Evolutionary conservation across 2,888 invertebrate genomes (phyloP).

Genomic region (Steinernema scapterisci): DNA sequence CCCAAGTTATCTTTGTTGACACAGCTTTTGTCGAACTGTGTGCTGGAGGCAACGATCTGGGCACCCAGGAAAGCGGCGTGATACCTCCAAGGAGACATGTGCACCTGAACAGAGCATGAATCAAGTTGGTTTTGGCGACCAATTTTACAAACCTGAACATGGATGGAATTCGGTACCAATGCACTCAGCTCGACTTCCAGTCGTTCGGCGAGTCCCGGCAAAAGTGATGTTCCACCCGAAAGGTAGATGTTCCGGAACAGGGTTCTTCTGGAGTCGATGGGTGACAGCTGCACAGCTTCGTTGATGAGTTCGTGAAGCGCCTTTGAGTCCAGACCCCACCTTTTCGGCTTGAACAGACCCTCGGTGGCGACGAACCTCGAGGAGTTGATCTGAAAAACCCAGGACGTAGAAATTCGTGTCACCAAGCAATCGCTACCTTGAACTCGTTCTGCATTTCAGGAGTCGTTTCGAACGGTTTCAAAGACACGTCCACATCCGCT

Average conservation of each 20-base stretch:
- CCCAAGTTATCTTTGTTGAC: slow-evolving; percentile 50
- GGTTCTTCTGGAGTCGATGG: slow-evolving; percentile 72
- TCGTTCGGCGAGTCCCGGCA: slow-evolving; percentile 73
- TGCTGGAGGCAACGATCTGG: slow-evolving; percentile 67
- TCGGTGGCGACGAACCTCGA: slow-evolving; percentile 71
- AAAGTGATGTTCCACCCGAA: slow-evolving; percentile 72
- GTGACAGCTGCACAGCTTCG: slow-evolving; percentile 72
- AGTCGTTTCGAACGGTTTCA: slow-evolving; percentile 59
- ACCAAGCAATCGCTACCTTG: slow-evolving; percentile 26
- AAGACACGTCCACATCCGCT: slow-evolving; percentile 53
- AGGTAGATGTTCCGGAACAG: slow-evolving; percentile 72
- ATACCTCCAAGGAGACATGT: slow-evolving; percentile 71
- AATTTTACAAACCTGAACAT: slow-evolving; percentile 71
- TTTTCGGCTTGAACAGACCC: slow-evolving; percentile 72
- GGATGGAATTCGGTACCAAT: slow-evolving; percentile 71
- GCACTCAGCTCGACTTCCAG: slow-evolving; percentile 72
- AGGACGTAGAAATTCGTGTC: slow-evolving; percentile 2
- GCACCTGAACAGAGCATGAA: slow-evolving; percentile 52
- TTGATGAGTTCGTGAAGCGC: slow-evolving; percentile 72
- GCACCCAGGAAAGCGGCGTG: slow-evolving; percentile 74
- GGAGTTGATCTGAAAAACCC: slow-evolving; percentile 68
- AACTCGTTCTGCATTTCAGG: slow-evolving; percentile 44
- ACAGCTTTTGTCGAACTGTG: slow-evolving; percentile 54
- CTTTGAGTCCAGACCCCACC: slow-evolving; percentile 73
- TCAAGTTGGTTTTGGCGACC: background rate